Evolutionary conservation across 2,888 invertebrate species (phyloP), one percentile per base, ranked within the genome.

Genomic region (Neoascia interrupta): DNA sequence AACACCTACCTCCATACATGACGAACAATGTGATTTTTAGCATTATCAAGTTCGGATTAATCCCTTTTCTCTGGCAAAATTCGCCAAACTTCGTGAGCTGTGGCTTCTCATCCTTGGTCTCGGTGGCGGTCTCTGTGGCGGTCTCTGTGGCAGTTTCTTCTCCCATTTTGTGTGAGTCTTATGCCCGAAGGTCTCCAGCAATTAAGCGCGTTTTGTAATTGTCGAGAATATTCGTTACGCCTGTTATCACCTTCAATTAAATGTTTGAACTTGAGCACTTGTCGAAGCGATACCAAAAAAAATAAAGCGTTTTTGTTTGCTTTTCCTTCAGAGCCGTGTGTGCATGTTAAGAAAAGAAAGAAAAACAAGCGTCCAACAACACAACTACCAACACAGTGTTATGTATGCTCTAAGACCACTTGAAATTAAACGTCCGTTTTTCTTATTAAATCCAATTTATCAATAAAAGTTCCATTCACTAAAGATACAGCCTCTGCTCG

Each of bases 1-100:
- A 5, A 58, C 18, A 87, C 90, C 89, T 89, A 93, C 93, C 92
- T 87, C 95, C 95, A 86, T 95, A 95, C 91, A 94, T 93, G 83
- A 95, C 93, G 87, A 95, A 95, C 6, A 95, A 89, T 26, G 95
- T 94, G 84, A 95, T 90, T 91, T 95, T 95, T 84, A 95, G 89
- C 92, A 95, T 94, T 81, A 95, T 90, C 84, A 95, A 89, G 88
- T 94, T 94, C 53, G 93, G 93, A 88, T 95, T 95, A 83, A 95
- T 92, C 75, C 91, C 90, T 82, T 91, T 87, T 84, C 89, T 88
- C 80, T 89, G 89, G 80, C 91, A 88, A 63, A 86, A 86, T 82
- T 87, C 85, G 4, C 85, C 86, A 70, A 86, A 87, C 64, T 84
- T 85, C 53, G 89, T 83, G 39, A 85, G 54, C 68, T 87, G 85